Percentiles rank a stretch among this genome's conserved stretches.
Evolutionary conservation across 2,888 invertebrate species (phyloP).

Genomic region (Pheosia tremula): DNA sequence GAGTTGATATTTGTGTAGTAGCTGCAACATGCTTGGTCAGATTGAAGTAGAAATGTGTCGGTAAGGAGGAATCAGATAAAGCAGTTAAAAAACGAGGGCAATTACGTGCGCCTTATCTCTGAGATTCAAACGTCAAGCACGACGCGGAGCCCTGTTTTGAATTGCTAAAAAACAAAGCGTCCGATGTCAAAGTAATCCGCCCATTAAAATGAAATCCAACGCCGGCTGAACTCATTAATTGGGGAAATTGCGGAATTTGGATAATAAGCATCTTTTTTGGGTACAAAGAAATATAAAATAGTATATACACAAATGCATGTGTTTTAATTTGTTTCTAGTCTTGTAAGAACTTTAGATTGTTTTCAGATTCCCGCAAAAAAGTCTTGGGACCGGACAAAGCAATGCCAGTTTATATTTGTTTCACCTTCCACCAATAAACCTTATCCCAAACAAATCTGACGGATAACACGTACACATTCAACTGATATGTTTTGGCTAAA

Average conservation of each 20-base stretch:
- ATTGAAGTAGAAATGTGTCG: constrained; percentile 47
- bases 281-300: background rate
- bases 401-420: too few relatives aligned
- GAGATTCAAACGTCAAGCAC: constrained; percentile 54
- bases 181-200: constrained; percentile 68
- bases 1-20: constrained; percentile 36
- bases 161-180: constrained; percentile 63
- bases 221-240: constrained; percentile 49
- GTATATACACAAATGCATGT: too few relatives aligned
- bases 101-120: constrained; percentile 76
- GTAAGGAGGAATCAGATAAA: constrained; percentile 75
- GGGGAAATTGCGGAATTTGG: constrained; percentile 26
- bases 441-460: too few relatives aligned
- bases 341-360: too few relatives aligned
- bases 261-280: constrained; percentile 5
- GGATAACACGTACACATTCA: too few relatives aligned
- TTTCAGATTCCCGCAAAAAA: too few relatives aligned
- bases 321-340: too few relatives aligned
- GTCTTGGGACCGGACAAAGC: too few relatives aligned
- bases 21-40: constrained; percentile 52
- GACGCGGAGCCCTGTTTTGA: constrained; percentile 56
- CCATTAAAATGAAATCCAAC: constrained; percentile 72
- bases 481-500: too few relatives aligned
- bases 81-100: constrained; percentile 79
- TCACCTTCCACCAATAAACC: too few relatives aligned